Evolutionary conservation across 1,140 invertebrate genomes (phyloP).

Genomic region (Bombyx mori): ASM3026992v2 NC_085116.1:10052001-10052500

Average conservation of each 20-base stretch:
- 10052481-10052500: conserved; percentile 41
- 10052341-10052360: not conserved
- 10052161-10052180: conserved; percentile 82
- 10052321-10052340: not conserved
- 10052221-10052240: conserved; percentile 94
- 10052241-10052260: conserved; percentile 92
- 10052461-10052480: conserved; percentile 3
- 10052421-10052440: conserved; percentile 26
- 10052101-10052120: not conserved
- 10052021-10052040: too few relatives aligned
- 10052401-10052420: conserved; percentile 13
- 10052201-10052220: conserved; percentile 95
- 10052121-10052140: too few relatives aligned
- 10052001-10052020: too few relatives aligned
- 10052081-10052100: not conserved
- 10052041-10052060: too few relatives aligned
- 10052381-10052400: not conserved
- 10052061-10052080: not conserved
- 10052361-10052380: not conserved
- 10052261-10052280: conserved; percentile 89
- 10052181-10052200: conserved; percentile 93
- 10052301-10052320: not conserved
- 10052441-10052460: conserved; percentile 6
- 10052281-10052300: conserved; percentile 44
- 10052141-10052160: conserved; percentile 17